A percentile compares a stretch with the other conserved stretches of the same genome.
Evolutionary conservation across 2,797 vertebrate genomes (phyloP).

Genomic region (Falco columbarius): DNA sequence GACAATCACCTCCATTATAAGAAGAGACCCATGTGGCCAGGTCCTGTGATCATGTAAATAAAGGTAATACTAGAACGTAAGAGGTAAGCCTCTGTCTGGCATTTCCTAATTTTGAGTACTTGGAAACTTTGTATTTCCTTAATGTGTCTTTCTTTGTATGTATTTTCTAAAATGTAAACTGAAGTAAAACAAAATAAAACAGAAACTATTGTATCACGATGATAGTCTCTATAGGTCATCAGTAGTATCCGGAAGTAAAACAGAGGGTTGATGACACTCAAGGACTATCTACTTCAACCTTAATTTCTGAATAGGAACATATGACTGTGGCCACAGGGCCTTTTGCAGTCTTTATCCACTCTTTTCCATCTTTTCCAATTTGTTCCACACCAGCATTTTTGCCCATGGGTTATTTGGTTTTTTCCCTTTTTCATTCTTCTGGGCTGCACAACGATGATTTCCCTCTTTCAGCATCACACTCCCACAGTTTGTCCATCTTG

Average conservation of each 20-base stretch:
- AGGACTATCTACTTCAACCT: background rate
- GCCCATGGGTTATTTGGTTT: accelerated
- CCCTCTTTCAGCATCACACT: background rate
- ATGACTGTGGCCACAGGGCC: background rate
- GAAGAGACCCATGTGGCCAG: background rate
- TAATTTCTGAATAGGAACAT: background rate
- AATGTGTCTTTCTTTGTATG: background rate
- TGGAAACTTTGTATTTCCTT: background rate
- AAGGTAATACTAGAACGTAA: background rate
- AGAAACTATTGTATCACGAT: background rate
- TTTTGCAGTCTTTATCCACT: background rate
- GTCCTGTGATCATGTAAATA: background rate
- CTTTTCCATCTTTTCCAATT: background rate
- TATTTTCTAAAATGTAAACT: background rate
- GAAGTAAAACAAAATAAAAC: background rate
- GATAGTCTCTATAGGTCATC: background rate
- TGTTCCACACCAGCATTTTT: background rate
- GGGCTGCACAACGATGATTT: background rate
- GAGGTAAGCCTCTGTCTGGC: background rate
- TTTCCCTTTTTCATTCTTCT: background rate
- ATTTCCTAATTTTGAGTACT: background rate
- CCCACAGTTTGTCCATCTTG: background rate
- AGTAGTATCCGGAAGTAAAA: background rate
- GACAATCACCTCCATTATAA: background rate
- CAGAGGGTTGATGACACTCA: background rate